Base-by-base conservation (phyloP, 2,113 vertebrate genomes). In the Nycticryphes semicollaris region DNA sequence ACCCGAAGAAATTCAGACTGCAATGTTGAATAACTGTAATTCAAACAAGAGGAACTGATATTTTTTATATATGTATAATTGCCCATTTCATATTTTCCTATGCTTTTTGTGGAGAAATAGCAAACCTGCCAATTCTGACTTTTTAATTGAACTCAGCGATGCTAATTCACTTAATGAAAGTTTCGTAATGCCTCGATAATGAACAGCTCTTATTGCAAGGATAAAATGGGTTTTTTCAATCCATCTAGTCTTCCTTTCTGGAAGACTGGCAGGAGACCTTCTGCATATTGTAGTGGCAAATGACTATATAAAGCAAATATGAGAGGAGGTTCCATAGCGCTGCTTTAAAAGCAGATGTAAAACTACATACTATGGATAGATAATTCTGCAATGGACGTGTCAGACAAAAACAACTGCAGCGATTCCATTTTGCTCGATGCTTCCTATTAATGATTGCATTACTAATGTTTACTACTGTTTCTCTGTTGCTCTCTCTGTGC, bases 371-470 rank as follows among this genome's bases (percentile, higher is more conserved):
- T 87, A n/a, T 75, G 28, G 41, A 28, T 47, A 56, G 60, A 43
- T 85, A 90, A 88, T 92, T 69, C 69, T 76, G 31, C 73, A 70
- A 63, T 95, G 86, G 60, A 79, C 48, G 20, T 37, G 31, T 33
- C 66, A 95, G 75, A 90, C 73, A 90, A 83, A 80, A 59, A 50
- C 33, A 37, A 7, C 35, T 28, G 18, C 24, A 53, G 62, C 73
- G 47, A 89, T 83, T 90, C 56, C 63, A 51, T 96, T 96, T 95
- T 59, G 64, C 62, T 88, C 79, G 41, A 78, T 93, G 87, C 80
- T 95, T 94, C 54, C 70, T 93, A 20, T 84, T 92, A 91, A 54
- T 90, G 43, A 90, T 87, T 96, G 84, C 88, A 84, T 95, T 97
- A 22, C 69, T 90, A 31, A 83, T 56, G 39, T 92, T 96, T 90